Conservation (phyloP, 1,140 invertebrate species). For the Drosophila miranda region DNA sequence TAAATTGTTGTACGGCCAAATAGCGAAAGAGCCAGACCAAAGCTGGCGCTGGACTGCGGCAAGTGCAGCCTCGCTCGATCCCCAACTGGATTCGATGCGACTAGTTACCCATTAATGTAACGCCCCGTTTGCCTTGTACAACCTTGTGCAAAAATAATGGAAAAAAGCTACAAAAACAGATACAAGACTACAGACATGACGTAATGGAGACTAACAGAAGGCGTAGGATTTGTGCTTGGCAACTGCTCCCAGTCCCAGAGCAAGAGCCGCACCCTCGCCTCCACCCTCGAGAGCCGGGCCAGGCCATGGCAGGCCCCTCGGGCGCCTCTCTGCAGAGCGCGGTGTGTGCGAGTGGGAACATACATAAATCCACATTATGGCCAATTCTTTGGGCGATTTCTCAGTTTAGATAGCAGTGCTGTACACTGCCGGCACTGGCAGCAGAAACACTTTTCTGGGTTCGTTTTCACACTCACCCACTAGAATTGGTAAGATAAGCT, state of each 20-base stretch:
- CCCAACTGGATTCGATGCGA: conserved; percentile 23
- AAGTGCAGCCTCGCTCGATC: conserved; percentile 51
- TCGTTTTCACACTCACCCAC: conserved; percentile 55
- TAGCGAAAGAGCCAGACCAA: conserved; percentile 34
- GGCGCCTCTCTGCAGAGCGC: conserved; percentile 15
- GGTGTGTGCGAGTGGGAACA: conserved; percentile 57
- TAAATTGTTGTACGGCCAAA: conserved; percentile 53
- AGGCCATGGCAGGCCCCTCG: conserved; percentile 18
- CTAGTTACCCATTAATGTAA: conserved; percentile 77
- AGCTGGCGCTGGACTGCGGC: conserved; percentile 54
- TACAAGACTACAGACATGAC: conserved; percentile 50
- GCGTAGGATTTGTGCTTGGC: conserved; percentile 60
- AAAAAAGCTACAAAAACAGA: conserved; percentile 12
- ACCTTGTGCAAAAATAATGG: conserved; percentile 63
- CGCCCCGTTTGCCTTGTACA: conserved; percentile 79
- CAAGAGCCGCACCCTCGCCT: conserved; percentile 42
- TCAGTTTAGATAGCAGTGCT: conserved; percentile 35
- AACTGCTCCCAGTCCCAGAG: conserved; percentile 21
- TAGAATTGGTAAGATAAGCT: conserved; percentile 58
- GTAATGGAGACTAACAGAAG: conserved; percentile 56
- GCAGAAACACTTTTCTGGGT: conserved; percentile 41
- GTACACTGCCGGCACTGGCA: conserved; percentile 2
- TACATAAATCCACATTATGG: conserved; percentile 55
- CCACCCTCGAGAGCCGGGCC: conserved; percentile 8
- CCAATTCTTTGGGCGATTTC: conserved; percentile 66